Base-by-base conservation (phyloP, 2,797 vertebrate genomes). In the Brachyalestes nurse region DNA sequence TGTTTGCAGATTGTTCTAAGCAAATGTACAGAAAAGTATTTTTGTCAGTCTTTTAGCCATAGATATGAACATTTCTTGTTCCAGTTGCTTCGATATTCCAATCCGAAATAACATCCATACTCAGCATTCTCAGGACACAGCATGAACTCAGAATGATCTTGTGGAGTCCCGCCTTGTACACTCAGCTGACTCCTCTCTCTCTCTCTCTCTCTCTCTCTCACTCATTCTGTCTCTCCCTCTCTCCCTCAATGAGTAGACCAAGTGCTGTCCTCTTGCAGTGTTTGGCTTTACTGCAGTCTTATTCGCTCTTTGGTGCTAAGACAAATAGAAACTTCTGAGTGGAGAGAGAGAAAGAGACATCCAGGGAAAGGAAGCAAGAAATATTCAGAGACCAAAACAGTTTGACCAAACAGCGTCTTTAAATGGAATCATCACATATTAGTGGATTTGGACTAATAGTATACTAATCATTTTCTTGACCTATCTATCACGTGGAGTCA, bases 281-380 rank as follows among this genome's bases (percentile, higher is more conserved):
- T 78, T 81, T 77, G 75, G 82, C 84, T 86, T 70, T 86, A 83
- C 89, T 87, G 86, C 88, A 85, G 81, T 88, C 83, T 93, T 89
- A 92, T 90, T 90, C 83, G 53, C 86, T 88, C 80, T 87, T 85
- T 82, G 87, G 87, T 91, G 93, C 82, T 75, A 91, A 90, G 83
- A 81, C 87, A 91, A 88, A 88, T 85, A 88, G 85, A 85, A 72
- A 81, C 42, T 71, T 82, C 82, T 73, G 72, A 57, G 75, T 76
- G 83, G 77, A 76, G 66, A 76, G 72, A 60, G 51, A 77, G 13
- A 51, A 51, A 13, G 47, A 75, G 65, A 62, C 28, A n/a, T 76
- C 45, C 65, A 76, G 65, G 57, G 23, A 45, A 38, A 75, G 64
- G 57, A 60, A 51, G 23, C 49, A 9, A 77, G 69, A 47, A 69